A percentile compares a stretch with the other conserved stretches of the same genome.
Conservation (phyloP, 2,113 vertebrate species). For the Malurus alboscapulatus region DNA sequence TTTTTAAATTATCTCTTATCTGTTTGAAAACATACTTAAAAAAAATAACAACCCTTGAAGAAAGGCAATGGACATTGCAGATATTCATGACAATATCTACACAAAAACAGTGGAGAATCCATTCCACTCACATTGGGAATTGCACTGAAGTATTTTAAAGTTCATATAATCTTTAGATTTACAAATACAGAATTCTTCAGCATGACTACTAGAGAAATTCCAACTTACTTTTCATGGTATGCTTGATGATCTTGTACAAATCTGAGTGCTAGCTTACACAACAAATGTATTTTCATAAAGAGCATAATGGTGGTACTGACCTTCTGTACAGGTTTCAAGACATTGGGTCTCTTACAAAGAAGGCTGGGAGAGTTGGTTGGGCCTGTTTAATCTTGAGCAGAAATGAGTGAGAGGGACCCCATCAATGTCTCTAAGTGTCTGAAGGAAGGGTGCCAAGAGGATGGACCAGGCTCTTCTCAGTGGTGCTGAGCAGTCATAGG, state of each 20-base stretch:
- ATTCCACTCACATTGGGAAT: background rate
- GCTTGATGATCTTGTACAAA: background rate
- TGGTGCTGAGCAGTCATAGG: fast-evolving
- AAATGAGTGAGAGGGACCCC: background rate
- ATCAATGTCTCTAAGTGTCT: background rate
- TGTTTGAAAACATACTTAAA: background rate
- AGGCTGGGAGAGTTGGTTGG: background rate
- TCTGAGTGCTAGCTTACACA: background rate
- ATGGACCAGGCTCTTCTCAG: background rate
- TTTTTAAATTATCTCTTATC: background rate
- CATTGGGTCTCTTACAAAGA: background rate
- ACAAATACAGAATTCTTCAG: background rate
- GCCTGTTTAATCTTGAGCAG: background rate
- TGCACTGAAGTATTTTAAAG: background rate
- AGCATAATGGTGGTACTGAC: background rate
- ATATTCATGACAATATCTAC: background rate
- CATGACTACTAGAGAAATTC: background rate
- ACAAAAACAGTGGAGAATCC: background rate
- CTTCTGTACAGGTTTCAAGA: background rate
- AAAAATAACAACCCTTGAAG: background rate
- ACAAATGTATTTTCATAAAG: background rate
- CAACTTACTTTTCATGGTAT: background rate
- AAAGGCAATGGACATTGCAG: background rate
- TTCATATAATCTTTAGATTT: background rate
- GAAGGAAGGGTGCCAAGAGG: background rate